A percentile compares a stretch with the other conserved stretches of the same genome.
These are phyloP conservation scores for Phyllotreta cruciferae DNA, from an alignment of 2,888 invertebrate species.

Conservation along the genomic window DNA sequence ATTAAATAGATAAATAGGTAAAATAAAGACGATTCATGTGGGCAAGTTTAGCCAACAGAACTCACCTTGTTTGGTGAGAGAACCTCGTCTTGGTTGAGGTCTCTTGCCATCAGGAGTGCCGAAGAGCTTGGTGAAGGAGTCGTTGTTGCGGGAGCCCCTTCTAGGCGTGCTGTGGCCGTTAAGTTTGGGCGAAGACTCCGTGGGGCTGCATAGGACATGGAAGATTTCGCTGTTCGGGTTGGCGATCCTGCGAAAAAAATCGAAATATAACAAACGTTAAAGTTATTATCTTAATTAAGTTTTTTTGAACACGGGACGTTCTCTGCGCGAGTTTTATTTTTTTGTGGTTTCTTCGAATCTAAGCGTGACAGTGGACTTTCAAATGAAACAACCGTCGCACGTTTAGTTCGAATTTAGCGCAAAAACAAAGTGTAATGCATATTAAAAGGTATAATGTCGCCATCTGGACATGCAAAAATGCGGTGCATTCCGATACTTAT, in stretches of 20 bases:
- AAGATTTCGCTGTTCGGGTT: slow-evolving; percentile 59
- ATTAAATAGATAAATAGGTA: no score
- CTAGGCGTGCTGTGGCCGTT: slow-evolving; percentile 49
- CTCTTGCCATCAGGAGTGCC: slow-evolving; percentile 52
- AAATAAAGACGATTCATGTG: background rate
- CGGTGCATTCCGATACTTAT: slow-evolving; percentile 31
- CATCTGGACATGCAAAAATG: slow-evolving; percentile 32
- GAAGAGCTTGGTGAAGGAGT: slow-evolving; percentile 58
- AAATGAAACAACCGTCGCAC: slow-evolving; percentile 27
- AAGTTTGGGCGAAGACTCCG: slow-evolving; percentile 31
- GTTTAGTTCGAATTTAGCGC: slow-evolving; percentile 19
- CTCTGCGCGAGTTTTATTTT: background rate
- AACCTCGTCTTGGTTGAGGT: slow-evolving; percentile 54
- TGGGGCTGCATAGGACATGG: slow-evolving; percentile 55
- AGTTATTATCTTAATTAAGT: background rate
- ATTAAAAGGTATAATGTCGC: slow-evolving; percentile 27
- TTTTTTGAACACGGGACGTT: background rate
- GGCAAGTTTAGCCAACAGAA: no score
- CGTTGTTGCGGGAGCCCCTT: slow-evolving; percentile 51
- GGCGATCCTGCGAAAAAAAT: slow-evolving; percentile 56
- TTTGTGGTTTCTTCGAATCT: no score
- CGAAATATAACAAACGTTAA: background rate
- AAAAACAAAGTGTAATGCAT: slow-evolving; percentile 17
- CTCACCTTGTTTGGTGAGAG: slow-evolving; percentile 56
- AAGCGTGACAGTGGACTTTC: slow-evolving; percentile 25